Conservation (phyloP, 2,797 vertebrate species). For the Nannoperca australis region DNA sequence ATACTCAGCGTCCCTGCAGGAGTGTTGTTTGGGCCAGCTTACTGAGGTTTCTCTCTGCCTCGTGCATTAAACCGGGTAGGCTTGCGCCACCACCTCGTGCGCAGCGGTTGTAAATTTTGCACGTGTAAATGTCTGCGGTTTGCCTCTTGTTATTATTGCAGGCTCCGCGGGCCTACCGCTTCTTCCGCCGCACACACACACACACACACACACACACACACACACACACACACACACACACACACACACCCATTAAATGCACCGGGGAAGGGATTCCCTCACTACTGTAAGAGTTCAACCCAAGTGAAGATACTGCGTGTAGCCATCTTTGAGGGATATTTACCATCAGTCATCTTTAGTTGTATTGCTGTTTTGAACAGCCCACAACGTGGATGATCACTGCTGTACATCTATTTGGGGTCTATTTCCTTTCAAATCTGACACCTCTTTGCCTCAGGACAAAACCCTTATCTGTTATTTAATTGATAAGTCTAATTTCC, state of each 20-base stretch:
- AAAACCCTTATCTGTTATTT: conserved; percentile 28
- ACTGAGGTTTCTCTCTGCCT: conserved; percentile 28
- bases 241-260: conserved; percentile 41
- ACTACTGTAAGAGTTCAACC: conserved; percentile 8
- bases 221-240: no score
- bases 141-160: conserved; percentile 66
- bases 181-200: no score
- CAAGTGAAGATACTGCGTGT: conserved; percentile 4
- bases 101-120: conserved; percentile 59
- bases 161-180: conserved; percentile 49
- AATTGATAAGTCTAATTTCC: conserved; percentile 31
- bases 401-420: conserved; percentile 6
- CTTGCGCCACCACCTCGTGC: conserved; percentile 45
- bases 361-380: conserved; percentile 27
- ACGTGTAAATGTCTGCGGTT: conserved; percentile 71
- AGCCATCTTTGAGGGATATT: conserved; percentile 22
- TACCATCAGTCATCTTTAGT: conserved; percentile 10
- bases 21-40: conserved; percentile 15
- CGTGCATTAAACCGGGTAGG: conserved; percentile 20
- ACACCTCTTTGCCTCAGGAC: conserved; percentile 29
- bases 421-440: conserved; percentile 23
- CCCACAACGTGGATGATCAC: conserved; percentile 21
- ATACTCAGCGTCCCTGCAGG: conserved; percentile 4
- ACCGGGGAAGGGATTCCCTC: conserved; percentile 58
- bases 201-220: no score